phyloP scores from a whole-genome alignment of 2,113 vertebrate species.

The Canis aureus region DNA sequence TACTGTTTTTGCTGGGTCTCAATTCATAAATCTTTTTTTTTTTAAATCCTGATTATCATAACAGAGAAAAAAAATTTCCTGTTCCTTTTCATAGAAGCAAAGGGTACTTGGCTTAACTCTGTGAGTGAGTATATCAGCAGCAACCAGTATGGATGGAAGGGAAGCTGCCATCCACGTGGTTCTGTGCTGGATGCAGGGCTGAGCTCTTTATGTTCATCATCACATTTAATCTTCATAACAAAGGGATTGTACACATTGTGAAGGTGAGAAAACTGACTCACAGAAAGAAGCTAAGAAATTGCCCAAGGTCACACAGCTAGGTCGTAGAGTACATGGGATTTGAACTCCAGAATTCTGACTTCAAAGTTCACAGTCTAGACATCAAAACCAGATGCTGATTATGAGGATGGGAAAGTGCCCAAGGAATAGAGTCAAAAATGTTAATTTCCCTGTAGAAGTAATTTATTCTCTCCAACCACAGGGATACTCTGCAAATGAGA shows the following conservation, averaged over 20 bases:
- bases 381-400: neutral
- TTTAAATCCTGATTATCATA: neutral
- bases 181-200: rapidly evolving
- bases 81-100: neutral
- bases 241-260: neutral
- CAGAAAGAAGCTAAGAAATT: neutral
- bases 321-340: neutral
- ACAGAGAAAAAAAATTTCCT: neutral
- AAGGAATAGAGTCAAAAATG: neutral
- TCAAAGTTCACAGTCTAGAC: neutral
- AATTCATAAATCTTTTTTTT: neutral
- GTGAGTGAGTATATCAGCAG: neutral
- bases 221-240: neutral
- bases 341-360: neutral
- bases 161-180: neutral
- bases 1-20: neutral
- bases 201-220: neutral
- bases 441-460: neutral
- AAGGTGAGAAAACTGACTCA: neutral
- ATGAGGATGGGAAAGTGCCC: neutral
- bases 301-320: neutral
- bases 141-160: neutral
- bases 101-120: neutral
- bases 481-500: neutral
- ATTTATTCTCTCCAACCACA: neutral